These are phyloP conservation scores for Pelochelys cantorii DNA, from an alignment of 2,797 vertebrate genomes.

Conservation along the genomic window DNA sequence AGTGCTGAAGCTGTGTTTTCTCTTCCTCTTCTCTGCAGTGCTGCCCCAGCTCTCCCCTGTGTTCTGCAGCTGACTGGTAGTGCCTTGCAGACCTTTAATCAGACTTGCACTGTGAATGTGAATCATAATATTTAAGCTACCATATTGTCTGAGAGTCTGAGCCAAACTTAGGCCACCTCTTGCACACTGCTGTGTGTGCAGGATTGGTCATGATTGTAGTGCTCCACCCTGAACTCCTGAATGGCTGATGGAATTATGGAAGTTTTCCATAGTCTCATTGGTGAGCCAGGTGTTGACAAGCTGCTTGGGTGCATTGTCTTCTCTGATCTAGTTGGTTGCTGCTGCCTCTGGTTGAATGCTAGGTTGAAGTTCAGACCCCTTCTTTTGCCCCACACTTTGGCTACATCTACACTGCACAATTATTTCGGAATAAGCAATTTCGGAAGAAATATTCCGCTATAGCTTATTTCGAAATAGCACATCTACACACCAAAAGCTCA, in stretches of 20 bases:
- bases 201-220: rapidly evolving
- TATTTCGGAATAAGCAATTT: too few relatives aligned
- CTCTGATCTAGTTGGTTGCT: not conserved
- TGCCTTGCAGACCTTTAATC: rapidly evolving
- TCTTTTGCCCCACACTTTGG: not conserved
- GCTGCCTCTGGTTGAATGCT: not conserved
- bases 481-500: too few relatives aligned
- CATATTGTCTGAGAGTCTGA: not conserved
- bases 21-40: not conserved
- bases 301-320: not conserved
- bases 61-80: not conserved
- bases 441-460: too few relatives aligned
- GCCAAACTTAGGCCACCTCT: not conserved
- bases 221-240: not conserved
- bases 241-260: not conserved
- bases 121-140: not conserved
- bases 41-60: not conserved
- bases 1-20: too few relatives aligned
- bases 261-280: not conserved
- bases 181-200: not conserved
- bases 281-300: rapidly evolving
- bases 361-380: not conserved
- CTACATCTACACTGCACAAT: too few relatives aligned
- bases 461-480: too few relatives aligned
- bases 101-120: not conserved